These are phyloP conservation scores for Lordiphosa mommai DNA, from an alignment of 1,140 invertebrate genomes.

Conservation along the genomic window DNA sequence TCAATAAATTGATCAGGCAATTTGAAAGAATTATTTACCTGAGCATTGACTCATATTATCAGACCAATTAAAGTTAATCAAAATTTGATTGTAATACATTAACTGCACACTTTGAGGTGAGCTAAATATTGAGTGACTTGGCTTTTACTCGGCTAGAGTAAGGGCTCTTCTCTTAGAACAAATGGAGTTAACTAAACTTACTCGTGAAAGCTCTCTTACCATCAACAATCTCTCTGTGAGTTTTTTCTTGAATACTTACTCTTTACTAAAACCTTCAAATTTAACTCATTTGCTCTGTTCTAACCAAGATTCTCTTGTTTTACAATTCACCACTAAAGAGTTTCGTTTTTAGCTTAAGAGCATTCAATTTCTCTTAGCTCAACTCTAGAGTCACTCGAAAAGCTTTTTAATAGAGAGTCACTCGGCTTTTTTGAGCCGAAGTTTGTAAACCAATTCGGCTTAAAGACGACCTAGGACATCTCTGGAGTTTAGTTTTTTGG, in stretches of 20 bases:
- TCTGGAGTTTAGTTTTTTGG: conserved; percentile 31
- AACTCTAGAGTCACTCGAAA: conserved; percentile 1
- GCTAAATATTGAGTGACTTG: no score
- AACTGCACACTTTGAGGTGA: no score
- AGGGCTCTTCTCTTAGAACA: no score
- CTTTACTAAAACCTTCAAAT: background rate
- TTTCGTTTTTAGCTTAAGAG: background rate
- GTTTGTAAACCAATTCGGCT: background rate
- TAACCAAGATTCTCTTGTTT: background rate
- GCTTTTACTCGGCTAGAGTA: no score
- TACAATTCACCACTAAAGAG: conserved; percentile 1
- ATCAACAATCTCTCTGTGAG: background rate
- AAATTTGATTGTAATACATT: no score
- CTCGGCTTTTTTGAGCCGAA: conserved; percentile 4
- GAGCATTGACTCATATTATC: no score
- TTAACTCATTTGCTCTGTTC: background rate
- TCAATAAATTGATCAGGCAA: no score
- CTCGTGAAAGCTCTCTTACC: no score
- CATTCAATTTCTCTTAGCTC: background rate
- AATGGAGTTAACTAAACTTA: no score
- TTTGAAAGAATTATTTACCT: no score
- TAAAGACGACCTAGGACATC: conserved; percentile 1
- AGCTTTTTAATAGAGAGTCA: background rate
- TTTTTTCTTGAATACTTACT: background rate
- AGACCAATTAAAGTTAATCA: no score